Percentiles rank a stretch among this genome's conserved stretches.
These are phyloP conservation scores for Rachycentron canadum DNA, from an alignment of 2,797 vertebrate species.

Conservation along the genomic window DNA sequence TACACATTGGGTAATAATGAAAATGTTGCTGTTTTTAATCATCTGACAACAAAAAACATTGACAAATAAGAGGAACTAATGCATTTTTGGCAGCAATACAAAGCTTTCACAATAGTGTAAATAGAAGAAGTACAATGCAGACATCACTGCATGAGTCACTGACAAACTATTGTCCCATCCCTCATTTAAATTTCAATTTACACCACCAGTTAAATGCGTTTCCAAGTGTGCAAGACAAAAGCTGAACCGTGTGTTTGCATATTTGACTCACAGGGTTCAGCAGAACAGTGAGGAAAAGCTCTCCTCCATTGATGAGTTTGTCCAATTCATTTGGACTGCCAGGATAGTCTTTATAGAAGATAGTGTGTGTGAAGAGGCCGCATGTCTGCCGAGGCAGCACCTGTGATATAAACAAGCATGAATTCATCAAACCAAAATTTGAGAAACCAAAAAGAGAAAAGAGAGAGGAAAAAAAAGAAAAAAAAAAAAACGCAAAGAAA, in stretches of 20 bases:
- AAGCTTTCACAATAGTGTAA: constrained; percentile 24
- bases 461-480: background rate
- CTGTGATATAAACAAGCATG: constrained; percentile 76
- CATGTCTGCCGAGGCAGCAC: constrained; percentile 97
- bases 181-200: constrained; percentile 58
- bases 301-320: constrained; percentile 98
- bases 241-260: constrained; percentile 12
- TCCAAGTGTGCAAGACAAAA: constrained; percentile 44
- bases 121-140: constrained; percentile 22
- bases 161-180: constrained; percentile 43
- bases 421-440: constrained; percentile 28
- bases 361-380: constrained; percentile 98
- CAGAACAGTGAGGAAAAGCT: constrained; percentile 97
- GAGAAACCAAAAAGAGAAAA: background rate
- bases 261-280: constrained; percentile 93
- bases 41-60: constrained; percentile 39
- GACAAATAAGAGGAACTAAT: background rate
- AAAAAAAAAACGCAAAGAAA: constrained; percentile 39
- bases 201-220: constrained; percentile 43
- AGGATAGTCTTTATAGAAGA: constrained; percentile 98
- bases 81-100: constrained; percentile 22
- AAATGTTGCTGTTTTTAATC: constrained; percentile 15
- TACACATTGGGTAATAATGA: constrained; percentile 6
- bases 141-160: constrained; percentile 49
- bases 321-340: constrained; percentile 96